Conservation (phyloP, 2,888 invertebrate species). For the Drosophila anomelani region DNA sequence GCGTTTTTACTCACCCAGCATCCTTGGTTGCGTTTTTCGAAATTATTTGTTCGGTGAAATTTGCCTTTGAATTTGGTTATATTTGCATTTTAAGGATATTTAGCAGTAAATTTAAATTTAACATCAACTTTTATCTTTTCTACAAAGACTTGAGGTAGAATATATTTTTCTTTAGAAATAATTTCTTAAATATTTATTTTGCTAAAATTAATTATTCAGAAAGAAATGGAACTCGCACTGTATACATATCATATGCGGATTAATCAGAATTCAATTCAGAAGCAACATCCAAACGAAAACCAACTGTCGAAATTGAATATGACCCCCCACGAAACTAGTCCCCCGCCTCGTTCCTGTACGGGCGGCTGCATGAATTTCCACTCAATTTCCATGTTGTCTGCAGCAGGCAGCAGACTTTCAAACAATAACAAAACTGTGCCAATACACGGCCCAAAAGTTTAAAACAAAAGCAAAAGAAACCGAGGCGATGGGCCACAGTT, state of each 20-base stretch:
- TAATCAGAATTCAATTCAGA: conserved; percentile 13
- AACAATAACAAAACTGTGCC: conserved; percentile 20
- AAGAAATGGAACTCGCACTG: neutral
- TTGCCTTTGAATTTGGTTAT: neutral
- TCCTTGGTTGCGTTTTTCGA: neutral
- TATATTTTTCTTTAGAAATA: too few species aligned
- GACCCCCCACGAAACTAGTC: neutral
- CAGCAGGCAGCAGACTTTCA: conserved; percentile 31
- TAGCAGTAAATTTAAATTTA: too few species aligned
- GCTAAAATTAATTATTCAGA: too few species aligned
- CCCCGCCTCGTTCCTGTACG: neutral
- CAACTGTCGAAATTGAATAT: conserved; percentile 28
- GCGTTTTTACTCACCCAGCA: neutral
- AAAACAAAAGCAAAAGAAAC: conserved; percentile 30
- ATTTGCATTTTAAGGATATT: neutral
- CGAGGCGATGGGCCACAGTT: conserved; percentile 6
- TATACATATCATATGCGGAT: neutral
- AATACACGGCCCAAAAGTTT: conserved; percentile 26
- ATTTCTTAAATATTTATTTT: too few species aligned
- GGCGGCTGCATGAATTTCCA: conserved; percentile 1
- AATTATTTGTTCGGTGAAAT: neutral
- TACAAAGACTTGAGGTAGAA: too few species aligned
- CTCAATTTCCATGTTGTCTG: conserved; percentile 16
- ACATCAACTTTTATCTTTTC: too few species aligned
- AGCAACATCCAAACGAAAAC: neutral